A percentile compares a stretch with the other conserved stretches of the same genome.
These are phyloP conservation scores for Ammodramus savannarum DNA, from an alignment of 2,113 vertebrate species.

Conservation along the genomic window DNA sequence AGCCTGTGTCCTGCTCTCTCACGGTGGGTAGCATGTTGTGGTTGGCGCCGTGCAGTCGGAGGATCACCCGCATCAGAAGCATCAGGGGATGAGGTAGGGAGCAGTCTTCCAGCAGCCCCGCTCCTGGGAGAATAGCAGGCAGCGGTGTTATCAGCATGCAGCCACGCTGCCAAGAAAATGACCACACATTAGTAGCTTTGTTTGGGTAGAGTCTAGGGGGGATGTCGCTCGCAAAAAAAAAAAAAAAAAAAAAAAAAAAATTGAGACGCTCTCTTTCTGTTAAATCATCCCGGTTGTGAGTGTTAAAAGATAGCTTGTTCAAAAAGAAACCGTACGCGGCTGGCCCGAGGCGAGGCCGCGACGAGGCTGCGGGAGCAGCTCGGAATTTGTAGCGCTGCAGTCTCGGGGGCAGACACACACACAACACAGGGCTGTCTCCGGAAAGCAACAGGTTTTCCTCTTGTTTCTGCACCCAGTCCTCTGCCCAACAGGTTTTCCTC, in stretches of 20 bases:
- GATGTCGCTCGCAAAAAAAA: slow-evolving; percentile 66
- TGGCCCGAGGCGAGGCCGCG: slow-evolving; percentile 57
- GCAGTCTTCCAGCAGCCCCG: slow-evolving; percentile 78
- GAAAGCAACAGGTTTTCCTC: slow-evolving; percentile 12
- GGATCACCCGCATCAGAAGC: slow-evolving; percentile 86
- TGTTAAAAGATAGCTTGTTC: slow-evolving; percentile 84
- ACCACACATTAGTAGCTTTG: slow-evolving; percentile 91
- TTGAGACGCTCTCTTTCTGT: slow-evolving; percentile 76
- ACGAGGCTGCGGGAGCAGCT: slow-evolving; percentile 43
- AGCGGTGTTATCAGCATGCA: slow-evolving; percentile 84
- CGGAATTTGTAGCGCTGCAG: slow-evolving; percentile 47
- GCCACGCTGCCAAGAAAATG: slow-evolving; percentile 79
- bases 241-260: slow-evolving; percentile 55
- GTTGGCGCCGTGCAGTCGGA: slow-evolving; percentile 97
- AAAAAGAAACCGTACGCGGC: slow-evolving; percentile 68
- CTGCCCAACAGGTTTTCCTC: background rate
- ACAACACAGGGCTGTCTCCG: background rate
- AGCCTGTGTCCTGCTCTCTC: slow-evolving; percentile 90
- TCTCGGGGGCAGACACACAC: slow-evolving; percentile 48
- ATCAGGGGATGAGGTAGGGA: slow-evolving; percentile 83
- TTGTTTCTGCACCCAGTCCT: background rate
- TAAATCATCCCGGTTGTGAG: slow-evolving; percentile 79
- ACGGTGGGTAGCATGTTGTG: slow-evolving; percentile 91
- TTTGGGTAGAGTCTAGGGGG: slow-evolving; percentile 83
- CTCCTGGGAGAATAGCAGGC: slow-evolving; percentile 84